Evolutionary conservation across 2,113 vertebrate species (phyloP).

Genomic region (Myanophis thanlyinensis): DNA sequence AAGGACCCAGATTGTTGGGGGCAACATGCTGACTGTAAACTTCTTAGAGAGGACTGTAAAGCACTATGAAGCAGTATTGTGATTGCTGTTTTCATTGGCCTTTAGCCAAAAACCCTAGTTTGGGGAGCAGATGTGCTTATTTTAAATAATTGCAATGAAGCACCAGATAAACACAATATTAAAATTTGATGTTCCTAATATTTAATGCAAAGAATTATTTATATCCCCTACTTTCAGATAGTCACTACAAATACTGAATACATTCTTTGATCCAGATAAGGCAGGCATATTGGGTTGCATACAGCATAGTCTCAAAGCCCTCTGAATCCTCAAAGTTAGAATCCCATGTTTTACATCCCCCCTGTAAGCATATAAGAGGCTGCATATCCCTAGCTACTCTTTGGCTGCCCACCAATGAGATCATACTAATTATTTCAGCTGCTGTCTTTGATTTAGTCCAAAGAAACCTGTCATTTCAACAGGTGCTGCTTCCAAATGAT

Average conservation of each 20-base stretch:
- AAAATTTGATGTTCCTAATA: background rate
- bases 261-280: background rate
- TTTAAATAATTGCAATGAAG: background rate
- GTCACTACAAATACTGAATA: background rate
- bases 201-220: background rate
- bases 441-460: background rate
- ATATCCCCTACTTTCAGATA: background rate
- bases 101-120: background rate
- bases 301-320: background rate
- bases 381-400: background rate
- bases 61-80: background rate
- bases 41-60: no score
- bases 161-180: background rate
- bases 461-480: background rate
- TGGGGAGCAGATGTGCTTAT: background rate
- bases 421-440: background rate
- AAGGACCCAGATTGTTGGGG: background rate
- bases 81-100: background rate
- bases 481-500: background rate
- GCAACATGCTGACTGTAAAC: background rate
- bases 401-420: background rate
- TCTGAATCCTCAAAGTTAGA: background rate
- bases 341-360: background rate
- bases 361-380: background rate
- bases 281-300: background rate